Conservation (phyloP, 2,113 vertebrate species). For the Arothron firmamentum region DNA sequence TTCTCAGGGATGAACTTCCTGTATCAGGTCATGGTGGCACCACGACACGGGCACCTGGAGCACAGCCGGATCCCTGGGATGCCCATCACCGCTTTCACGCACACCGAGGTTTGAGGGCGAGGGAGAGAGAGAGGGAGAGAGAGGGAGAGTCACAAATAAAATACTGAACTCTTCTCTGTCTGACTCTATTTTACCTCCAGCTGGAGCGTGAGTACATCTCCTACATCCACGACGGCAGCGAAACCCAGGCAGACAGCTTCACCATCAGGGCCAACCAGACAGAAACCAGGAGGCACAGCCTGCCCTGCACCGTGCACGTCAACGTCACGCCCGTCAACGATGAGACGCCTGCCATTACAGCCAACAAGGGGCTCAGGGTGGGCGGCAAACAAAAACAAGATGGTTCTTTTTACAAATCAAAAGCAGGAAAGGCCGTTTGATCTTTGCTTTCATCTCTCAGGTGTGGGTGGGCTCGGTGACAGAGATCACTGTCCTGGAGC, state of each 20-base stretch:
- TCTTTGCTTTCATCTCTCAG: slow-evolving; percentile 52
- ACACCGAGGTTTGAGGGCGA: slow-evolving; percentile 76
- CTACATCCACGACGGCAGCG: slow-evolving; percentile 83
- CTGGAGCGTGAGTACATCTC: slow-evolving; percentile 81
- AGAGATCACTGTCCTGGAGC: slow-evolving; percentile 77
- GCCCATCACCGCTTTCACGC: slow-evolving; percentile 80
- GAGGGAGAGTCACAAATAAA: no score
- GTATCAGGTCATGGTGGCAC: slow-evolving; percentile 77
- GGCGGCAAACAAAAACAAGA: slow-evolving; percentile 14
- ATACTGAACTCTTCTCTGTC: background rate
- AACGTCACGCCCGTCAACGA: slow-evolving; percentile 80
- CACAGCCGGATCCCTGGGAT: slow-evolving; percentile 76
- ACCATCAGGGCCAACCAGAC: slow-evolving; percentile 80
- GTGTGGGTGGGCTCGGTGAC: slow-evolving; percentile 83
- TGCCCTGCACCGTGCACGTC: slow-evolving; percentile 73
- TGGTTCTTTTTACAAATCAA: no score
- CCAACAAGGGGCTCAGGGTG: slow-evolving; percentile 82
- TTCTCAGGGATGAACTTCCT: slow-evolving; percentile 79
- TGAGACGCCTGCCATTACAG: slow-evolving; percentile 75
- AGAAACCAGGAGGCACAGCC: slow-evolving; percentile 79
- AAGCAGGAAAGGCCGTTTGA: background rate
- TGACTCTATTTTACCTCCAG: slow-evolving; percentile 51
- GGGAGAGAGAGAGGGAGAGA: background rate
- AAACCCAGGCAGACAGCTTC: slow-evolving; percentile 79
- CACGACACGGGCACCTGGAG: slow-evolving; percentile 79